phyloP scores from a whole-genome alignment of 1,140 invertebrate species.

The Antheraea pernyi region DNA sequence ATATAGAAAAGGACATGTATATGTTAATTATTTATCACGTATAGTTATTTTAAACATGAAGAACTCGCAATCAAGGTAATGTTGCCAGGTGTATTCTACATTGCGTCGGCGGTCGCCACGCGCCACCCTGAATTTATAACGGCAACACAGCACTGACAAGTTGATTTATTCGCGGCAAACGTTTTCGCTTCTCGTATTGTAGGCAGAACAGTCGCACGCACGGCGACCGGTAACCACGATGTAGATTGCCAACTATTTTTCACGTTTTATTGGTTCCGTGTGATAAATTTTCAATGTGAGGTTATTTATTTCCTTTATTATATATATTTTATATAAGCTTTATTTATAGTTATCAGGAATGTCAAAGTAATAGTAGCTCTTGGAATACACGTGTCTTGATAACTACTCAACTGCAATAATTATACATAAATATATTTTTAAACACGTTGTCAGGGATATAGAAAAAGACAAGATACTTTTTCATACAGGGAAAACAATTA shows the following conservation, averaged over 20 bases:
- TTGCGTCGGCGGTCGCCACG: conserved; percentile 32
- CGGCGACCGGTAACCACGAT: conserved; percentile 18
- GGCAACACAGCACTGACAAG: conserved; percentile 53
- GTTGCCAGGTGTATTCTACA: conserved; percentile 62
- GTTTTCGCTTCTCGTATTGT: conserved; percentile 52
- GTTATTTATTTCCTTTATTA: conserved; percentile 14
- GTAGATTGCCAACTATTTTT: conserved; percentile 43
- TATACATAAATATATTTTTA: no score
- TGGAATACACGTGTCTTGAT: no score
- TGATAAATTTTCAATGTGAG: conserved; percentile 24
- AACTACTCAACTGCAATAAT: no score
- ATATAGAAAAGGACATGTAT: no score
- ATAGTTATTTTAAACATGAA: background rate
- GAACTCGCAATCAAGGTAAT: conserved; percentile 61
- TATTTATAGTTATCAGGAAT: background rate
- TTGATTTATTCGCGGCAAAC: conserved; percentile 60
- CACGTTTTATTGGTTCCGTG: conserved; percentile 47
- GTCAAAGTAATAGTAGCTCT: background rate
- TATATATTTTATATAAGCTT: background rate
- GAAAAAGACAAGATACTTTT: no score
- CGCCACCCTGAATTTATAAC: conserved; percentile 68
- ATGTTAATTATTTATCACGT: no score
- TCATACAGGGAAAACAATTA: no score
- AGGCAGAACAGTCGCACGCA: conserved; percentile 38
- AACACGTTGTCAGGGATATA: no score